Base-by-base conservation (phyloP, 2,797 vertebrate genomes). In the Myotis planiceps region DNA sequence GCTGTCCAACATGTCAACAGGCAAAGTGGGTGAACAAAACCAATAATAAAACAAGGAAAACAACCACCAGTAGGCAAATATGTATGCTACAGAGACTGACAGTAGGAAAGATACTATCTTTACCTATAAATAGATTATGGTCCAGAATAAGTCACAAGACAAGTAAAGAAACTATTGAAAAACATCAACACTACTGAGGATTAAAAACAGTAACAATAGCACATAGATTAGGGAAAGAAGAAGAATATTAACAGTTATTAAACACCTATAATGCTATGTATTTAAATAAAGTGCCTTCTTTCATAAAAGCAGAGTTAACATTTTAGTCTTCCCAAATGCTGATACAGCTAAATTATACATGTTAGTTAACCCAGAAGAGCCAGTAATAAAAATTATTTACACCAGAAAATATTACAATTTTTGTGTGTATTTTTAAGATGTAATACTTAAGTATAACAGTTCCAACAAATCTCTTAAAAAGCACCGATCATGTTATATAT, bases 351-450 rank as follows among this genome's bases (percentile, higher is more conserved):
- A 92, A 88, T 66, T 34, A 53, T 16, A 19, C 45, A 86, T 53
- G 5, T 55, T 79, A 88, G 23, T 9, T 90, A 88, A 85, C 60
- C 63, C 9, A 47, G 58, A 42, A 85, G 9, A 83, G n/a, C 74
- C 58, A 85, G 45, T 42, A 92, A 88, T 78, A 85, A 75, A 88
- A 95, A 71, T 66, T 79, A 95, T 39, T 82, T 76, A 60, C n/a
- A 76, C 29, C 32, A 92, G 51, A 93, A 91, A 94, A 83, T 37
- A 88, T 4, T 58, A 37, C 2, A 71, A 37, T 65, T 75, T 87
- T 96, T 76, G 3, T 55, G 12, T 47, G 15, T 34, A 75, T n/a
- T 63, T 94, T 87, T 71, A 74, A 92, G 47, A 86, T 51, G n/a
- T 34, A 39, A 92, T 25, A 39, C 75, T 81, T 53, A 68, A 27